phyloP scores from a whole-genome alignment of 2,888 invertebrate species.

The Campaea margaritaria region DNA sequence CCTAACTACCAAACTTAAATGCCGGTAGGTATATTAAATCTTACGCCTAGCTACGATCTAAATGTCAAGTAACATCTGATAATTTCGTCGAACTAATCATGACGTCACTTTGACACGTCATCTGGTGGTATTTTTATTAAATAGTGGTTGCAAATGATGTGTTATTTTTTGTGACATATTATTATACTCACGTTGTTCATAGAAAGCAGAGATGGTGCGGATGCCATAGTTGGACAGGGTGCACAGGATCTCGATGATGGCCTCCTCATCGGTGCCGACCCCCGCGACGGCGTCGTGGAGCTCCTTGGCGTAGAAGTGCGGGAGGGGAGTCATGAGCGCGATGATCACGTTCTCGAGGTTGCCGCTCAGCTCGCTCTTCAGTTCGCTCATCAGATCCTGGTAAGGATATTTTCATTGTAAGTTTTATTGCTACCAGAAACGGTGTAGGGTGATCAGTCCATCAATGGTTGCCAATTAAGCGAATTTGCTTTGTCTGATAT shows the following conservation, averaged over 20 bases:
- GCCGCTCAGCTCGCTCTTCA: conserved; percentile 95
- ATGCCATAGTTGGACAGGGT: conserved; percentile 96
- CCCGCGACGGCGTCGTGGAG: conserved; percentile 95
- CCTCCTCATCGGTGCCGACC: conserved; percentile 95
- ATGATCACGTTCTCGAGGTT: conserved; percentile 95
- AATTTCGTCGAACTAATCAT: no score
- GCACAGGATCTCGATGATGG: conserved; percentile 96
- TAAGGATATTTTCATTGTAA: conserved; percentile 16
- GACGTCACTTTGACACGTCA: no score
- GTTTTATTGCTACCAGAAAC: not conserved
- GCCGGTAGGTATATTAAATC: no score
- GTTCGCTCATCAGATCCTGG: conserved; percentile 91
- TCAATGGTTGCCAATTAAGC: no score
- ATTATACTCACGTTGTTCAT: conserved; percentile 89
- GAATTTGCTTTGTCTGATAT: no score
- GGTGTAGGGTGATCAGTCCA: no score
- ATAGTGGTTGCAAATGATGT: no score
- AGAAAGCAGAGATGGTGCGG: conserved; percentile 92
- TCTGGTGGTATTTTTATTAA: no score
- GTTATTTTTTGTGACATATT: not conserved
- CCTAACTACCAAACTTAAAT: no score
- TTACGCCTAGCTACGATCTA: no score
- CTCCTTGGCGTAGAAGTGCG: conserved; percentile 96
- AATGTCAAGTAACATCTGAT: no score
- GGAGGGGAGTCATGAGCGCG: conserved; percentile 95